phyloP scores from a whole-genome alignment of 1,140 invertebrate species.

The Lasioglossum baleicum region DNA sequence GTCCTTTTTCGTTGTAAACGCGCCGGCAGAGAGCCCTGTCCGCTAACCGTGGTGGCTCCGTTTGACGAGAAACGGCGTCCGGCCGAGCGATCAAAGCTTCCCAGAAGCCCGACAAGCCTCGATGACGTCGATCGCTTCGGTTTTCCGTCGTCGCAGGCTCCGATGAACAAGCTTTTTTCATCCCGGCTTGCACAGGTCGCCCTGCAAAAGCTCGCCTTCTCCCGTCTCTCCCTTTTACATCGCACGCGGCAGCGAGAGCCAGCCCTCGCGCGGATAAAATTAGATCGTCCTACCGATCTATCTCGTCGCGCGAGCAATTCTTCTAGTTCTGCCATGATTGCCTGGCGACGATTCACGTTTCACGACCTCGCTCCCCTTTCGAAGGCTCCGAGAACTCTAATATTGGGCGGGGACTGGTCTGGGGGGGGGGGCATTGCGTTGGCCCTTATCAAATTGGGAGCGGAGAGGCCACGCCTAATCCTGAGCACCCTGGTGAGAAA shows the following conservation, averaged over 20 bases:
- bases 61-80: conserved; percentile 64
- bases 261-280: conserved; percentile 59
- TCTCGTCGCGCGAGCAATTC: conserved; percentile 31
- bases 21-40: too few relatives aligned
- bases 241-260: not conserved
- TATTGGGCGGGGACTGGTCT: too few relatives aligned
- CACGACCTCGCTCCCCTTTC: too few relatives aligned
- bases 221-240: conserved; percentile 32
- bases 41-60: conserved; percentile 63
- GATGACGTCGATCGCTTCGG: conserved; percentile 70
- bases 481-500: too few relatives aligned
- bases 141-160: conserved; percentile 68
- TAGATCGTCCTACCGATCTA: conserved; percentile 59
- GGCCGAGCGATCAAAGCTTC: conserved; percentile 75
- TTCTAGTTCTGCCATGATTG: conserved; percentile 22
- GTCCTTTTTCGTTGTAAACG: conserved; percentile 28
- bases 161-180: conserved; percentile 66
- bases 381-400: too few relatives aligned
- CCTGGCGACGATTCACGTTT: not conserved
- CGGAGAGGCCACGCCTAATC: too few relatives aligned
- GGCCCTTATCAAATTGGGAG: too few relatives aligned
- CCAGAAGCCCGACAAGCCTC: conserved; percentile 64
- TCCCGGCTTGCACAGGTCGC: conserved; percentile 57
- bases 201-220: conserved; percentile 58
- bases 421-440: too few relatives aligned